Conservation (phyloP, 2,797 vertebrate species). For the Gambusia yucatana region DNA sequence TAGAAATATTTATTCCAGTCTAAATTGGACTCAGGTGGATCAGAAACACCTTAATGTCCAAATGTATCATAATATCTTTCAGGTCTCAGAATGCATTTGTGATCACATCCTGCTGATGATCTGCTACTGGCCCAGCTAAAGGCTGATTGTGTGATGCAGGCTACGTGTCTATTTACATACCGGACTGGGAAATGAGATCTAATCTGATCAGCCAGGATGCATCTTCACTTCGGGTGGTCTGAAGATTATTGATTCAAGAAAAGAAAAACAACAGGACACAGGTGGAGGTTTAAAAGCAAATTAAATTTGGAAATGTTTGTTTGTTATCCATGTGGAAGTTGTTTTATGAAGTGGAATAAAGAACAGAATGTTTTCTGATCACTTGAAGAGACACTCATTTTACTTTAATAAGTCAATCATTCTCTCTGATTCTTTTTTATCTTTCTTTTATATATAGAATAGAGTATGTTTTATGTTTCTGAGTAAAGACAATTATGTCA, state of each 20-base stretch:
- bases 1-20: not conserved
- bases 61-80: not conserved
- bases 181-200: not conserved
- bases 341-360: not conserved
- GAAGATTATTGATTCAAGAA: not conserved
- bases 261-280: not conserved
- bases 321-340: not conserved
- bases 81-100: not conserved
- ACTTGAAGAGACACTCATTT: not conserved
- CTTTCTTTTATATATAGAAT: not conserved
- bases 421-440: not conserved
- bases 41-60: not conserved
- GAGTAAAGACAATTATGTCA: not conserved
- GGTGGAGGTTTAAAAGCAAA: not conserved
- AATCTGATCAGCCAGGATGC: conserved; percentile 1
- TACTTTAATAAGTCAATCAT: not conserved
- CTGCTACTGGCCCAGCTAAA: not conserved
- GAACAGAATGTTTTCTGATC: not conserved
- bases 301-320: not conserved
- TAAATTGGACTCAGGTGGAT: not conserved
- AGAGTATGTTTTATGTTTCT: not conserved
- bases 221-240: not conserved
- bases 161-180: not conserved
- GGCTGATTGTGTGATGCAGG: not conserved
- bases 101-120: not conserved